Conservation (phyloP, 2,888 invertebrate species). For the Polydesmus complanatus region DNA sequence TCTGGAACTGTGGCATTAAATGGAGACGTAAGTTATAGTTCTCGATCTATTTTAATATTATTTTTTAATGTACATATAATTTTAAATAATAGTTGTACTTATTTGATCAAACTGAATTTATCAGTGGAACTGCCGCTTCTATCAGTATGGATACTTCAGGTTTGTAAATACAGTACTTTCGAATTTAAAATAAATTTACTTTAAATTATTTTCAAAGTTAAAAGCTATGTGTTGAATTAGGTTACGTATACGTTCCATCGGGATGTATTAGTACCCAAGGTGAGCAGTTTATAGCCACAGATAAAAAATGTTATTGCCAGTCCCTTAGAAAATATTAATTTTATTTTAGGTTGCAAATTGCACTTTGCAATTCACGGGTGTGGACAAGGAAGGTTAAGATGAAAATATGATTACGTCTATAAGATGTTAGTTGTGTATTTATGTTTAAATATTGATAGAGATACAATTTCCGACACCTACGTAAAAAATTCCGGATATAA, state of each 20-base stretch:
- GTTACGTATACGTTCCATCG: slow-evolving; percentile 6
- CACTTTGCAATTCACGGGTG: slow-evolving; percentile 25
- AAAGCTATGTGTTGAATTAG: no score
- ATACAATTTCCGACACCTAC: background rate
- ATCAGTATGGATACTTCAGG: slow-evolving; percentile 2
- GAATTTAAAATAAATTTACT: no score
- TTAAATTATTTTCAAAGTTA: no score
- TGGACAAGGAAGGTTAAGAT: slow-evolving; percentile 22
- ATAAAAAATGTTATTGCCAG: no score
- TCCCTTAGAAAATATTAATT: background rate
- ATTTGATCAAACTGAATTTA: slow-evolving; percentile 23
- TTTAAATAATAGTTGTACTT: background rate
- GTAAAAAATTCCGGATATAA: background rate
- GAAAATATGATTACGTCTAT: no score
- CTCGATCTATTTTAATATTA: background rate
- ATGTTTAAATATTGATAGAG: slow-evolving; percentile 1
- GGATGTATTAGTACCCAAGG: background rate
- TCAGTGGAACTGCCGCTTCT: slow-evolving; percentile 12
- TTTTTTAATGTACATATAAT: background rate
- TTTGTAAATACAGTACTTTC: no score
- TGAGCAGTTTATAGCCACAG: background rate
- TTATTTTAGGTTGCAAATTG: slow-evolving; percentile 21
- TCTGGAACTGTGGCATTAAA: background rate
- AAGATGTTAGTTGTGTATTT: no score
- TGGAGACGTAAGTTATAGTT: background rate